Conservation (phyloP, 2,113 vertebrate species). For the Heterochromis multidens region DNA sequence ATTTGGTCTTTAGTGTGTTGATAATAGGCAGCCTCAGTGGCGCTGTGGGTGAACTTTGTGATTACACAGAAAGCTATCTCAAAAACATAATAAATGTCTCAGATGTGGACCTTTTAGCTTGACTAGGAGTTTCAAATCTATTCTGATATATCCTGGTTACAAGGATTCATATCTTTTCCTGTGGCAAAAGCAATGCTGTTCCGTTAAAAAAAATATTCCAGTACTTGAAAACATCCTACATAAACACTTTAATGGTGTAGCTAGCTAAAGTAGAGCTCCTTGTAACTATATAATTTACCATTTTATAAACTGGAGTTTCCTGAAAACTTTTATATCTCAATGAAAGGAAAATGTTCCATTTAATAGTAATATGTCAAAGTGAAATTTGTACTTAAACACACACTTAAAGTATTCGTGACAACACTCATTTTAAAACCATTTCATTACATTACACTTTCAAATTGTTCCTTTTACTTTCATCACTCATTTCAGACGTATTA, state of each 20-base stretch:
- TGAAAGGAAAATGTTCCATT: background rate
- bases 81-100: background rate
- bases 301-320: background rate
- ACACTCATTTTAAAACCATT: background rate
- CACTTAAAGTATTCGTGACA: background rate
- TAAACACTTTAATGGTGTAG: background rate
- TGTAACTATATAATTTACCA: background rate
- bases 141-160: background rate
- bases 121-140: background rate
- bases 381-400: background rate
- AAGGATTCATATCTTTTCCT: background rate
- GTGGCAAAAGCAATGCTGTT: background rate
- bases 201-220: background rate
- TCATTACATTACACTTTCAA: background rate
- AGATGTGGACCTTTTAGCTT: background rate
- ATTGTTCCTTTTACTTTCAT: background rate
- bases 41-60: background rate
- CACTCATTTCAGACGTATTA: background rate
- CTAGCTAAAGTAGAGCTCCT: background rate
- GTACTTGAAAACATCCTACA: rapidly evolving
- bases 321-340: background rate
- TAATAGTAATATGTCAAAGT: rapidly evolving
- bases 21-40: conserved; percentile 19
- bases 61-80: background rate
- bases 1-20: conserved; percentile 13